Evolutionary conservation across 92 coral and sea anemone species (phyloP).

Genomic region (Isaurus tuberculatus): DNA sequence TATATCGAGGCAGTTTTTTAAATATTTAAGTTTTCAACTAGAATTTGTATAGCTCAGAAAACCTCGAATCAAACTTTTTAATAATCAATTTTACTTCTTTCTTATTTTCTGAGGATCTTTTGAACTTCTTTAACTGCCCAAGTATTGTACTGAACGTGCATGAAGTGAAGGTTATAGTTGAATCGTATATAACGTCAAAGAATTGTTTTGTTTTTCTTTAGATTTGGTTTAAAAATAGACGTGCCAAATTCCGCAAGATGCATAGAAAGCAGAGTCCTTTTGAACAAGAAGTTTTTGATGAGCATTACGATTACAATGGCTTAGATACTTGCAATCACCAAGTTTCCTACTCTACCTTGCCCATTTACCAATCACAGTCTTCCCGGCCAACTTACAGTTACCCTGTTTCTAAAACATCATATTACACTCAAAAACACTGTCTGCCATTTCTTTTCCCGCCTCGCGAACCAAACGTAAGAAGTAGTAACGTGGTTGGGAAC

Average conservation of each 20-base stretch:
- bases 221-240: slow-evolving; percentile 92
- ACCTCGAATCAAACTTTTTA: no score
- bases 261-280: slow-evolving; percentile 41
- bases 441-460: not conserved
- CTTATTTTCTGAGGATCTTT: no score
- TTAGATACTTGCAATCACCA: not conserved
- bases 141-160: no score
- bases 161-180: no score
- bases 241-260: slow-evolving; percentile 85
- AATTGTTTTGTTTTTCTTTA: slow-evolving; percentile 8
- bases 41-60: no score
- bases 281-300: slow-evolving; percentile 36
- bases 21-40: no score
- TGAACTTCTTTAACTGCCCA: no score
- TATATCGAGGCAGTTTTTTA: no score
- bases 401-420: not conserved
- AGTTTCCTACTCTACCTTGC: not conserved
- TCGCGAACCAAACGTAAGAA: not conserved
- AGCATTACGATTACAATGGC: not conserved
- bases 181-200: no score
- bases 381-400: not conserved
- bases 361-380: not conserved
- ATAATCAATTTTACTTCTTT: no score
- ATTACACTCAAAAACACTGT: not conserved
- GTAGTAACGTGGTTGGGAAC: not conserved